Evolutionary conservation across 2,113 vertebrate species (phyloP), one percentile per base, ranked within the genome.

Genomic region (Embiotoca jacksoni): DNA sequence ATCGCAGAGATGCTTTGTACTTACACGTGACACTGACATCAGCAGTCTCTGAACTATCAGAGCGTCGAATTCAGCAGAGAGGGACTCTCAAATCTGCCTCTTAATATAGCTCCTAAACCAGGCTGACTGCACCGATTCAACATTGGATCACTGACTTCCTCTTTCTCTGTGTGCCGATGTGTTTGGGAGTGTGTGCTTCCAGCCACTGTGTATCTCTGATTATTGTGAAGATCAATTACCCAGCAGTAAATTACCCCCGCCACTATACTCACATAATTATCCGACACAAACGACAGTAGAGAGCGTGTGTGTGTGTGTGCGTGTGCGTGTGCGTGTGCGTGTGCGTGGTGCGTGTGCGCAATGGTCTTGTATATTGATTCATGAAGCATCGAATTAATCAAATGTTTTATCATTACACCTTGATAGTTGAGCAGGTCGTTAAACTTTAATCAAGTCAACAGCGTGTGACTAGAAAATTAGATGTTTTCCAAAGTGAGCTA

Each of bases 71-170:
- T 85, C 75, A 83, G 75, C 67, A 84, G 75, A 75, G 75, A 80
- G 83, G 32, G 73, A 91, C 56, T 69, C 84, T 82, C 54, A 71
- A 68, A 85, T 65, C 72, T 58, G 69, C 54, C 66, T 82, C 88
- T 60, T 71, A 76, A 84, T 88, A 83, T 89, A 88, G 88, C 88
- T 88, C 88, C 10, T 67, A 75, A 90, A 90, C 61, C 84, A 89
- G 84, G 87, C 86, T 74, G 81, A 33, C 60, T 79, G 82, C 78
- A 77, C 75, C 54, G 41, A 83, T 70, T 80, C 75, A 68, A 64
- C 55, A 41, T 37, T 41, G 69, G 1, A 69, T 83, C 77, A 59
- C 49, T 55, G 55, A 41, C 10, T 73, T 8, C 36, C 11, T 60
- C 37, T 33, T 33, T 31, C 41, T 60, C 30, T 65, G n/a, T 7